These are phyloP conservation scores for Heliangelus exortis DNA, from an alignment of 2,797 vertebrate species.

Conservation along the genomic window DNA sequence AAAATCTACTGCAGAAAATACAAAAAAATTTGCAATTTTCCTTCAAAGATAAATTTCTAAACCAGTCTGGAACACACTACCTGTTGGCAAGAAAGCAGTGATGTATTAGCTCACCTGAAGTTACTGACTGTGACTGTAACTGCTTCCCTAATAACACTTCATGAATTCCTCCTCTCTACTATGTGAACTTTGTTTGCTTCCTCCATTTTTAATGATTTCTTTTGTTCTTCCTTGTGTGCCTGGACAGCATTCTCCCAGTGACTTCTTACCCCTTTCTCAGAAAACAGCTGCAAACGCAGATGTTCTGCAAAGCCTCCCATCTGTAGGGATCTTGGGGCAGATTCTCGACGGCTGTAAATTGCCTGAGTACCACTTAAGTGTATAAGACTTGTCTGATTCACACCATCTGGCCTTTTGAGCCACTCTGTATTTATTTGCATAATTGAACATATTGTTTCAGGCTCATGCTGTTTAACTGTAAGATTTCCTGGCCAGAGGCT, in stretches of 20 bases:
- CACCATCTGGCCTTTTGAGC: conserved; percentile 44
- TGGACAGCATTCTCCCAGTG: not conserved
- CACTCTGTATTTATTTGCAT: conserved; percentile 42
- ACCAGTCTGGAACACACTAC: not conserved
- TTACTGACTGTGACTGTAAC: not conserved
- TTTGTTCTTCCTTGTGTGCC: not conserved
- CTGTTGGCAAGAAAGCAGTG: not conserved
- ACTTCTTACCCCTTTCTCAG: not conserved
- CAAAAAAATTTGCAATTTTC: not conserved
- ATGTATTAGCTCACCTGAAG: not conserved
- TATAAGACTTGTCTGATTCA: not conserved
- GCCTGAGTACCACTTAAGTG: not conserved
- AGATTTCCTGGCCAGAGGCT: conserved; percentile 31
- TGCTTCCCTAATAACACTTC: not conserved
- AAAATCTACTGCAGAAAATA: not conserved
- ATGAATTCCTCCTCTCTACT: not conserved
- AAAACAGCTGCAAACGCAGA: not conserved
- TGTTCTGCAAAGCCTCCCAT: not conserved
- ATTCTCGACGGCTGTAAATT: conserved; percentile 11
- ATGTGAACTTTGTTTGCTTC: not conserved
- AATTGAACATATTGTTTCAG: conserved; percentile 48
- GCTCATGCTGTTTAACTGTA: conserved; percentile 38
- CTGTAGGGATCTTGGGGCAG: not conserved
- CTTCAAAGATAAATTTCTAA: not conserved
- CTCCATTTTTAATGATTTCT: not conserved